Percentiles rank a stretch among this genome's conserved stretches.
Evolutionary conservation across 2,888 invertebrate species (phyloP).

Genomic region (Eretmocerus hayati): DNA sequence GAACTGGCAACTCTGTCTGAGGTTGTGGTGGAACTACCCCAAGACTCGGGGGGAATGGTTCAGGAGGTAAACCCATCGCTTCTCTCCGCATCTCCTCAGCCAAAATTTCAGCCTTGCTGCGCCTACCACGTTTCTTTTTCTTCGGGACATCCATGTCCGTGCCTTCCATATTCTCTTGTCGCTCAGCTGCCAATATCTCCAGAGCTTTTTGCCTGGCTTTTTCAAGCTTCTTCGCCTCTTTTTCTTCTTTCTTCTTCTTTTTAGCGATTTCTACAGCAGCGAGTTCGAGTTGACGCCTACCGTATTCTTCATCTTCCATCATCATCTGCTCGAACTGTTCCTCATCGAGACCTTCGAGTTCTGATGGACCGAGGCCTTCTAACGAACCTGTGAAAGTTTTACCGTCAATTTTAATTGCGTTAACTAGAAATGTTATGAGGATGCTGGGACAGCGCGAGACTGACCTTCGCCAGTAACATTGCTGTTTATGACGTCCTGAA

Average conservation of each 20-base stretch:
- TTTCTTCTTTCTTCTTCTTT: slow-evolving; percentile 43
- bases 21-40: not conserved
- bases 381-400: slow-evolving; percentile 33
- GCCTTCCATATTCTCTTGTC: slow-evolving; percentile 33
- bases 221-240: slow-evolving; percentile 41
- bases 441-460: slow-evolving; percentile 2
- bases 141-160: slow-evolving; percentile 41
- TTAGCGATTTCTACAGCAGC: slow-evolving; percentile 46
- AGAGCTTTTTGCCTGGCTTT: slow-evolving; percentile 41
- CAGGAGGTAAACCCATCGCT: slow-evolving; percentile 28
- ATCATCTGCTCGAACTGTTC: slow-evolving; percentile 48
- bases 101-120: slow-evolving; percentile 44
- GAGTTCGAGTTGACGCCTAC: slow-evolving; percentile 51
- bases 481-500: slow-evolving; percentile 26
- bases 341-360: slow-evolving; percentile 41
- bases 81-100: slow-evolving; percentile 45
- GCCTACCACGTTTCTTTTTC: slow-evolving; percentile 44
- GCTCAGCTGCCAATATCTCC: slow-evolving; percentile 41
- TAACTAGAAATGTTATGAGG: not conserved
- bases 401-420: not conserved
- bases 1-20: not conserved
- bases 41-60: slow-evolving; percentile 15
- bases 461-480: slow-evolving; percentile 34
- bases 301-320: slow-evolving; percentile 59
- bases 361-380: slow-evolving; percentile 37